Percentiles rank a stretch among this genome's conserved stretches.
Conservation (phyloP, 2,888 invertebrate species). For the Taphrorychus bicolor region DNA sequence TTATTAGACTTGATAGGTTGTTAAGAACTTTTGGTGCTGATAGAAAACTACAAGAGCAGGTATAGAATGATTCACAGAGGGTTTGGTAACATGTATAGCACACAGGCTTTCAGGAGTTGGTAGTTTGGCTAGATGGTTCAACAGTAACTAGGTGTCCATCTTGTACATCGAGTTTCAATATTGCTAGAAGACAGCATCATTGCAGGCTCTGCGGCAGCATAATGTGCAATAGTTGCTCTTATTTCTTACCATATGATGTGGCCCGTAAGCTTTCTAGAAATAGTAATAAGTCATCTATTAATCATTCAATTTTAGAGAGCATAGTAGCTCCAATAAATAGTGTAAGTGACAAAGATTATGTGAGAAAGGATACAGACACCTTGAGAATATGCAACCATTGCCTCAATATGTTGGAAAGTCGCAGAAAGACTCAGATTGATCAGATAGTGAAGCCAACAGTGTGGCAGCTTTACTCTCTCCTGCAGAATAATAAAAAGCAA, state of each 20-base stretch:
- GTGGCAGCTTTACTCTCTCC: constrained; percentile 82
- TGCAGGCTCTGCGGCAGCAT: constrained; percentile 94
- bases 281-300: too few relatives aligned
- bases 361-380: constrained; percentile 63
- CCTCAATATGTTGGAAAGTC: constrained; percentile 77
- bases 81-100: not conserved
- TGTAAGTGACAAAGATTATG: constrained; percentile 42
- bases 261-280: constrained; percentile 71
- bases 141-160: constrained; percentile 89
- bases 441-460: constrained; percentile 81
- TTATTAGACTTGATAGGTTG: constrained; percentile 92
- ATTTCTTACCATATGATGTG: constrained; percentile 78
- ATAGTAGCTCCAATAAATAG: constrained; percentile 56
- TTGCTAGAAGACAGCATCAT: constrained; percentile 92
- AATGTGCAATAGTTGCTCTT: constrained; percentile 91
- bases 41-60: constrained; percentile 75
- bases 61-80: not conserved
- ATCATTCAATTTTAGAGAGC: constrained; percentile 50
- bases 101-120: constrained; percentile 65
- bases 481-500: constrained; percentile 80
- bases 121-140: constrained; percentile 93
- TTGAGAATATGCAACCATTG: constrained; percentile 80
- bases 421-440: constrained; percentile 81
- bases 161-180: constrained; percentile 87
- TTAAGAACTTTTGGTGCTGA: constrained; percentile 76